Evolutionary conservation across 2,797 vertebrate genomes (phyloP).

Genomic region (Chloroceryle amazona): DNA sequence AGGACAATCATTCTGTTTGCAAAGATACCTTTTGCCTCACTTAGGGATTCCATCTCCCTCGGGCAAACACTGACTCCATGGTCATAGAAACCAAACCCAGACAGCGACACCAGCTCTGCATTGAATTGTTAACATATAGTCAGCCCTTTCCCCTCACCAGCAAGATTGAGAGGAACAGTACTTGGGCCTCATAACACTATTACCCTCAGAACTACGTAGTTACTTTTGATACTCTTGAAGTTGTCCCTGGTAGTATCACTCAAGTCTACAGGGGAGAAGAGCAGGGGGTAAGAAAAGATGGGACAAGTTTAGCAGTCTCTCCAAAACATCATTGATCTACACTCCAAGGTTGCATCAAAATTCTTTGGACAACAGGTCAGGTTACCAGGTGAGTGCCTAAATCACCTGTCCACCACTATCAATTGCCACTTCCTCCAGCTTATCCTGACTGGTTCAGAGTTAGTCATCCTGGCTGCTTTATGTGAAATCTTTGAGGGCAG

Average conservation of each 20-base stretch:
- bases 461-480: neutral
- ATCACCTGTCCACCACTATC: neutral
- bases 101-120: neutral
- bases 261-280: neutral
- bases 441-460: neutral
- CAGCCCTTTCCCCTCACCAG: neutral
- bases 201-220: neutral
- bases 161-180: neutral
- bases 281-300: neutral
- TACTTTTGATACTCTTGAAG: neutral
- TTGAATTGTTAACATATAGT: neutral
- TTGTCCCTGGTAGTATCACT: neutral
- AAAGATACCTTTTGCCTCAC: neutral
- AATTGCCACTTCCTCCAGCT: neutral
- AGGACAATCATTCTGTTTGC: neutral
- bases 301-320: neutral
- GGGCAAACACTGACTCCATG: neutral
- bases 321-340: neutral
- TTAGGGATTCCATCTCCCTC: neutral
- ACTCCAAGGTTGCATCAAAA: neutral
- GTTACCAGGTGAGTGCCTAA: neutral
- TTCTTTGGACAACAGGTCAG: neutral
- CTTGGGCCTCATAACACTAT: neutral
- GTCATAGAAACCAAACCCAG: neutral
- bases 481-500: neutral